Evolutionary conservation across 1,140 invertebrate species (phyloP).

Genomic region (Leptestheria dahalacensis): DNA sequence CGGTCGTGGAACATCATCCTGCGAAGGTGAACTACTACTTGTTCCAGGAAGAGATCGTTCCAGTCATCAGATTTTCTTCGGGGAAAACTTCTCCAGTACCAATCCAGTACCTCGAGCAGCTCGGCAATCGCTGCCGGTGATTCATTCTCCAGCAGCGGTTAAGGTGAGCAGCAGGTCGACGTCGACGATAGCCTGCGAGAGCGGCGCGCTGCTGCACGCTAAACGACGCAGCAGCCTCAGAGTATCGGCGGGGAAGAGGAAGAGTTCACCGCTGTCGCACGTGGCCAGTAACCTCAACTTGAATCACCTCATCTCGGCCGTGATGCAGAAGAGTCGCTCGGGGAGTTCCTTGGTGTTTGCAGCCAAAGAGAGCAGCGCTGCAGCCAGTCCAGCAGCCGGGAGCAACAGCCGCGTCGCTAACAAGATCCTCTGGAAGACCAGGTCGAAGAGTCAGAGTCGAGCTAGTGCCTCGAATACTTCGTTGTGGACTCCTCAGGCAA

Average conservation of each 20-base stretch:
- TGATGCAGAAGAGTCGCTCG: background rate
- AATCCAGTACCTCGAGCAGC: background rate
- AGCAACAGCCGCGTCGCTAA: slow-evolving; percentile 46
- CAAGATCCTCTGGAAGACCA: slow-evolving; percentile 62
- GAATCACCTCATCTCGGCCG: background rate
- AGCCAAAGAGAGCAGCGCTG: background rate
- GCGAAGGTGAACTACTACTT: too few relatives aligned
- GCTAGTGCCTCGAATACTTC: slow-evolving; percentile 30
- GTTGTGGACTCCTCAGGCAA: slow-evolving; percentile 66
- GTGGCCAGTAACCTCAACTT: background rate
- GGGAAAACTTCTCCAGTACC: background rate
- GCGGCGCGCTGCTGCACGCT: background rate
- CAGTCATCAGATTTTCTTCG: background rate
- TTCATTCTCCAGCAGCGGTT: background rate
- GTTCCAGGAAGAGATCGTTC: too few relatives aligned
- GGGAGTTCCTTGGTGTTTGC: background rate
- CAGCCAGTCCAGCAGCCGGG: slow-evolving; percentile 11
- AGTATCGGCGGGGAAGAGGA: background rate
- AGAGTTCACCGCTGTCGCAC: background rate
- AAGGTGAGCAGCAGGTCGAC: background rate
- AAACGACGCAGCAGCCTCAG: background rate
- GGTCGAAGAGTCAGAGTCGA: slow-evolving; percentile 60
- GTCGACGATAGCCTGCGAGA: background rate
- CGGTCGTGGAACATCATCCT: background rate
- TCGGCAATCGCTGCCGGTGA: background rate